Conservation (phyloP, 2,888 invertebrate genomes). For the Diaprepes abbreviatus region DNA sequence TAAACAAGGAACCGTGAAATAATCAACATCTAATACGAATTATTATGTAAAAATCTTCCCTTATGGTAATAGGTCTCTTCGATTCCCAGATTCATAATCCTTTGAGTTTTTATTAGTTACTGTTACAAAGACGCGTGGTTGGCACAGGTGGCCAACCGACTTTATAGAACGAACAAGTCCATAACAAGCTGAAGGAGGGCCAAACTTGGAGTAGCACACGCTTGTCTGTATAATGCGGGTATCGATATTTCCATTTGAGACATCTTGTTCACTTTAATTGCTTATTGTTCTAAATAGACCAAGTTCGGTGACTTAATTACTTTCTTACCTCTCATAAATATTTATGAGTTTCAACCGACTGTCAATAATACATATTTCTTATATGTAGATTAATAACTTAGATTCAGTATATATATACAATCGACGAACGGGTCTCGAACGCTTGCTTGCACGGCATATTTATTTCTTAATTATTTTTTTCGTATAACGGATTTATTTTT, state of each 20-base stretch:
- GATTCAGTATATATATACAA: conserved; percentile 23
- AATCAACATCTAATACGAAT: too few species aligned
- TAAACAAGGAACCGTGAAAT: too few species aligned
- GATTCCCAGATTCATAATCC: not conserved
- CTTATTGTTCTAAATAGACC: conserved; percentile 63
- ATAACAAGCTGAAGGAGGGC: conserved; percentile 50
- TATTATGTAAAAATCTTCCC: too few species aligned
- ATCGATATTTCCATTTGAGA: conserved; percentile 55
- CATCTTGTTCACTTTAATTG: conserved; percentile 66
- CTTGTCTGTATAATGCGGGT: conserved; percentile 33
- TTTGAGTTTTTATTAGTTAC: conserved; percentile 30
- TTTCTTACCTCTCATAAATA: conserved; percentile 61
- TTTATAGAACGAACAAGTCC: conserved; percentile 42
- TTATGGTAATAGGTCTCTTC: too few species aligned
- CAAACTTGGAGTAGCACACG: conserved; percentile 54
- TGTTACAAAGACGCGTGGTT: conserved; percentile 60
- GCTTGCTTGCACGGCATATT: conserved; percentile 10
- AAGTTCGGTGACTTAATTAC: conserved; percentile 52
- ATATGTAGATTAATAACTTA: conserved; percentile 29
- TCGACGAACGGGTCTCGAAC: not conserved
- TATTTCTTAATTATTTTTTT: conserved; percentile 27
- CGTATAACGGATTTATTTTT: conserved; percentile 26
- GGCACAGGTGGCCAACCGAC: conserved; percentile 64
- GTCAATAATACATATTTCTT: conserved; percentile 24
- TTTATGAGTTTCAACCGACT: conserved; percentile 54